These are phyloP conservation scores for Petrolisthes cinctipes DNA, from an alignment of 2,888 invertebrate species.

Conservation along the genomic window DNA sequence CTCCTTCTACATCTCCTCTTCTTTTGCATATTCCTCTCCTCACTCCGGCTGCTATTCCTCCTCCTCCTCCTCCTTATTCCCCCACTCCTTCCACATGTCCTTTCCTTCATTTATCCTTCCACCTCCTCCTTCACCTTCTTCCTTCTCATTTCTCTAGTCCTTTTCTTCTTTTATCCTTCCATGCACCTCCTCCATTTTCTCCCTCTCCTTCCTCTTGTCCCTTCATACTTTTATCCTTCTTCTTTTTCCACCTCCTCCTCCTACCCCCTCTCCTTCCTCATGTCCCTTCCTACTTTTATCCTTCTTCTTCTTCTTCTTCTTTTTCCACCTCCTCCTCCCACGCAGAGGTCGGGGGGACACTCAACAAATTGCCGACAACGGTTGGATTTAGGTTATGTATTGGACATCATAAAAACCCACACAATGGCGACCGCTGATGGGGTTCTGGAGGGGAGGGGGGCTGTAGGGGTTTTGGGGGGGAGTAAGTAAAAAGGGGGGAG, in stretches of 20 bases:
- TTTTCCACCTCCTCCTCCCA: neutral
- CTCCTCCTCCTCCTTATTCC: too few relatives aligned
- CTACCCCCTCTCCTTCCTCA: neutral
- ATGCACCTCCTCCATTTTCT: too few relatives aligned
- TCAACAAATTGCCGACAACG: slow-evolving; percentile 13
- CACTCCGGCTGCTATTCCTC: too few relatives aligned
- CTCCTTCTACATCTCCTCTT: too few relatives aligned
- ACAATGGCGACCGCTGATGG: neutral
- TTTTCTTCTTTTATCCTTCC: too few relatives aligned
- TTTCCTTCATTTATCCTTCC: too few relatives aligned
- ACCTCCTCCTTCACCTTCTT: too few relatives aligned
- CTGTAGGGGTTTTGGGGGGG: neutral
- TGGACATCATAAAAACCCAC: slow-evolving; percentile 18
- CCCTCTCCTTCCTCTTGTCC: neutral
- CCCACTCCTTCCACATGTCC: too few relatives aligned
- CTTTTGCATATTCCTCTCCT: too few relatives aligned
- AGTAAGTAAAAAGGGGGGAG: neutral
- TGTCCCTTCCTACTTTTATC: neutral
- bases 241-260: too few relatives aligned
- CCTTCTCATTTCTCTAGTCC: too few relatives aligned
- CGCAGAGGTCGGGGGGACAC: neutral
- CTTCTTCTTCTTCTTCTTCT: neutral
- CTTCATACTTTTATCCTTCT: too few relatives aligned
- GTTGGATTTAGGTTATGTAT: slow-evolving; percentile 15
- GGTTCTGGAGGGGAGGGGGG: neutral